A percentile compares a stretch with the other conserved stretches of the same genome.
Evolutionary conservation across 2,113 vertebrate species (phyloP).

Genomic region (Eurystomus gularis): DNA sequence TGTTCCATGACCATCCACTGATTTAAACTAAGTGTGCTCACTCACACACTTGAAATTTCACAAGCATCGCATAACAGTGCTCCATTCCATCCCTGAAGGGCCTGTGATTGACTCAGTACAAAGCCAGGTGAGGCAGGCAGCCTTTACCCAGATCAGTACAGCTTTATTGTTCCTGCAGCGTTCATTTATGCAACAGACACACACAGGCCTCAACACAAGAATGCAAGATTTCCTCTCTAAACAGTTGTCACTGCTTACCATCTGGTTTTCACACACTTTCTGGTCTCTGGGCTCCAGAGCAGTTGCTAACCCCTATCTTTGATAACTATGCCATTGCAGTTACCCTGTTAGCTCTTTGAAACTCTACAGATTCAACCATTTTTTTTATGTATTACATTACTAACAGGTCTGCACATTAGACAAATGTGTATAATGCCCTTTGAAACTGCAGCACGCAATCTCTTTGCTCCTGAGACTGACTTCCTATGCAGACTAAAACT

Average conservation of each 20-base stretch:
- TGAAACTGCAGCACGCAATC: background rate
- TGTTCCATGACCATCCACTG: background rate
- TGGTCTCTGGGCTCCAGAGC: background rate
- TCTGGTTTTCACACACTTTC: background rate
- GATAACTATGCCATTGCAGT: background rate
- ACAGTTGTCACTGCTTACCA: background rate
- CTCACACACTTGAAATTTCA: background rate
- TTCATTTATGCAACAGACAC: background rate
- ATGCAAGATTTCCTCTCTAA: background rate
- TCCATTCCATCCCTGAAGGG: background rate
- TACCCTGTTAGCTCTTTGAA: background rate
- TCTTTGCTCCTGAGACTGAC: background rate
- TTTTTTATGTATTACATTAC: background rate
- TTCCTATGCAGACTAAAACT: background rate
- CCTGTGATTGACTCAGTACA: background rate
- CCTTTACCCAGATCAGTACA: background rate
- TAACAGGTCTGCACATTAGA: background rate
- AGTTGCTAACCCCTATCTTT: background rate
- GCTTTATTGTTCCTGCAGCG: background rate
- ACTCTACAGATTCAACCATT: background rate
- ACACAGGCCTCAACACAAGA: background rate
- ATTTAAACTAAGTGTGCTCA: background rate
- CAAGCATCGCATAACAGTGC: background rate
- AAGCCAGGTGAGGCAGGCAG: background rate
- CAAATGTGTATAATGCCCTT: fast-evolving